phyloP scores from a whole-genome alignment of 2,113 vertebrate genomes.

The Laticauda colubrina region DNA sequence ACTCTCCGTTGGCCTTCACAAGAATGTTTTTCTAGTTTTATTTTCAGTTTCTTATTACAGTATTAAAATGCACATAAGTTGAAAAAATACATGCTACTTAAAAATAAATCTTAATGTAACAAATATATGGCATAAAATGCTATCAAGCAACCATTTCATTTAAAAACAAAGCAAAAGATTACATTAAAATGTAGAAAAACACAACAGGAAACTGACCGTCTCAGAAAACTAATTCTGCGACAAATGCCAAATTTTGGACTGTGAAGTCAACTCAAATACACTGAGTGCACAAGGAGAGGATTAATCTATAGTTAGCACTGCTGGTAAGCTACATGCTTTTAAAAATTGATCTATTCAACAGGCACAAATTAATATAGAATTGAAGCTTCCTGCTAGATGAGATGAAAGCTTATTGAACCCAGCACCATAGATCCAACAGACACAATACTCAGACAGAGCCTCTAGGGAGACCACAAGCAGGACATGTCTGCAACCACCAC shows the following conservation, averaged over 20 bases:
- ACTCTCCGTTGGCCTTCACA: neutral
- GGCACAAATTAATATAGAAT: neutral
- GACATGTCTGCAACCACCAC: neutral
- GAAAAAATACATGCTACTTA: neutral
- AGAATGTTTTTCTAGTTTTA: neutral
- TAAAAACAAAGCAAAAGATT: neutral
- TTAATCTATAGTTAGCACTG: neutral
- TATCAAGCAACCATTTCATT: neutral
- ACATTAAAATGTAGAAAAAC: neutral
- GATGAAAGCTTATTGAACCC: neutral
- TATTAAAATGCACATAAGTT: neutral
- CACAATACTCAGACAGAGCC: neutral
- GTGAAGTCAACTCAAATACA: neutral
- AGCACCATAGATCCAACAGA: neutral
- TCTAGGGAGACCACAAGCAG: neutral
- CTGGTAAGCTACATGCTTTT: neutral
- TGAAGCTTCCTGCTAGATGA: neutral
- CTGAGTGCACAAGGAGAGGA: neutral
- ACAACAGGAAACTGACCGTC: neutral
- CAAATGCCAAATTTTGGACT: neutral
- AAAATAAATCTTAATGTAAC: neutral
- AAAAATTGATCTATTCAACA: neutral
- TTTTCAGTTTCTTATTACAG: neutral
- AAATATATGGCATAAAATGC: neutral
- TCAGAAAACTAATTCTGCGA: neutral